A percentile compares a stretch with the other conserved stretches of the same genome.
These are phyloP conservation scores for Helostoma temminkii DNA, from an alignment of 2,797 vertebrate species.

Conservation along the genomic window DNA sequence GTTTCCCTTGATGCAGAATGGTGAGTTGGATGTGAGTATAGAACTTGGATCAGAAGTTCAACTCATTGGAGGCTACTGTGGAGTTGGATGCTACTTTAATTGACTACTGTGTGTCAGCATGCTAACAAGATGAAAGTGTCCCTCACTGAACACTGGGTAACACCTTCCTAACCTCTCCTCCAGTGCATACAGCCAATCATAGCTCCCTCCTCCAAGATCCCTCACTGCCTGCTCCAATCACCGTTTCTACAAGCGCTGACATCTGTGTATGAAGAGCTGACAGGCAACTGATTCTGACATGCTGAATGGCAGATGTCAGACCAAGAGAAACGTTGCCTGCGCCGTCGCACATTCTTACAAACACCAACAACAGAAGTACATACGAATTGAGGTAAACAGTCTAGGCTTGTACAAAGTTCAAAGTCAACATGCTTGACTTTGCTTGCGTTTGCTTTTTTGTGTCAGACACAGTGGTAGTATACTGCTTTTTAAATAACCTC, in stretches of 20 bases:
- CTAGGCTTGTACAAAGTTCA: slow-evolving; percentile 18
- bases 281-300: slow-evolving; percentile 62
- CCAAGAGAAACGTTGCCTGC: slow-evolving; percentile 41
- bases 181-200: slow-evolving; percentile 56
- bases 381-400: slow-evolving; percentile 4
- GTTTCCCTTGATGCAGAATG: slow-evolving; percentile 22
- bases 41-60: slow-evolving; percentile 53
- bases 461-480: slow-evolving; percentile 5
- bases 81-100: slow-evolving; percentile 49
- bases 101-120: slow-evolving; percentile 42
- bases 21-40: slow-evolving; percentile 6
- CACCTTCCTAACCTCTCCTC: slow-evolving; percentile 21
- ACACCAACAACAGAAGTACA: slow-evolving; percentile 3
- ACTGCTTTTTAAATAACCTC: slow-evolving; percentile 7
- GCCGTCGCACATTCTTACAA: slow-evolving; percentile 4
- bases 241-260: slow-evolving; percentile 47
- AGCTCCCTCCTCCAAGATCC: slow-evolving; percentile 19
- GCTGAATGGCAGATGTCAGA: slow-evolving; percentile 70
- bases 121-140: slow-evolving; percentile 38
- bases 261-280: slow-evolving; percentile 57
- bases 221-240: slow-evolving; percentile 56
- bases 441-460: slow-evolving; percentile 17
- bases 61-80: slow-evolving; percentile 40
- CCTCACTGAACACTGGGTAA: slow-evolving; percentile 27
- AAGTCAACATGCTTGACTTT: slow-evolving; percentile 37